Base-by-base conservation (phyloP, 2,113 vertebrate genomes). In the Chloebia gouldiae region DNA sequence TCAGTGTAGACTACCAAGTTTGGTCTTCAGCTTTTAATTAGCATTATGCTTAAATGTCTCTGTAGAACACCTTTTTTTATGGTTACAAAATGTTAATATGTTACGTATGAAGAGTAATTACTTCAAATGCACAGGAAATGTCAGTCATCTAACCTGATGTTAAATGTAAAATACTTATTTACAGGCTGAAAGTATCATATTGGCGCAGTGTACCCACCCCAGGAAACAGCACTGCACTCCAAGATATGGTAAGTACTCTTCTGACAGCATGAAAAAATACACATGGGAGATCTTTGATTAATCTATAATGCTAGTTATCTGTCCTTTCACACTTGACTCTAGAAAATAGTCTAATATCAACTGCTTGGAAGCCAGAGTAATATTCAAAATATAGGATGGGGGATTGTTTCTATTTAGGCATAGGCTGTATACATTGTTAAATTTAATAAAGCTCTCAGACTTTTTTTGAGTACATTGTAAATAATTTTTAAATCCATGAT, bases 131-230 rank as follows among this genome's bases (percentile, higher is more conserved):
- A 39, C 22, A 53, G 11, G 11, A 90, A 71, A 70, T 10, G 6
- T 25, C 44, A 42, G 33, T 60, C 28, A 27, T 81, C 75, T 79
- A 78, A 68, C n/a, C 21, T 61, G 14, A 37, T 4, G 35, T 53
- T 89, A 81, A 95, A 80, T 63, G 28, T 28, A 27, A 21, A 73
- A 20, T 64, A 21, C 72, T 82, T 89, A 22, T 93, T 95, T 80
- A 31, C 88, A 98, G 98, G 85, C 51, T 96, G 80, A 98, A 97
- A 95, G 87, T 60, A 44, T 39, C 80, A 6, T 95, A 98, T 68
- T 99, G 98, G 98, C 97, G 97, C 10, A 98, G 94, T 77, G 93
- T 99, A 77, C 98, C 98, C 21, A 98, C 96, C 84, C 99, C 98
- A 24, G 91, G 76, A 71, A 97, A 98, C 14, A 99, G 98, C 95